Conservation (phyloP, 2,797 vertebrate genomes). For the Choloepus didactylus region DNA sequence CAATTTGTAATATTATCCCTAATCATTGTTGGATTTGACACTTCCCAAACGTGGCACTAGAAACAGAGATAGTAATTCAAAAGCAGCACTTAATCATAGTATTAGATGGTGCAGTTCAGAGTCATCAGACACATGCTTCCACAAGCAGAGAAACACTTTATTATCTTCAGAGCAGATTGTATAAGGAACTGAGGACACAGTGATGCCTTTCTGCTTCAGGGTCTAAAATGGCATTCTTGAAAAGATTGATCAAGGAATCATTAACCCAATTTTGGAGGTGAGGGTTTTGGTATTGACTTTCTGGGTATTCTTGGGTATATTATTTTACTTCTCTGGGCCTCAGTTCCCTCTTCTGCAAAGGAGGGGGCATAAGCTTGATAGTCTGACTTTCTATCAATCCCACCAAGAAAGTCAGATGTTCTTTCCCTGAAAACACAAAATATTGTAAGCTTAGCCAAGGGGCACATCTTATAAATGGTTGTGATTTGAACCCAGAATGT, state of each 20-base stretch:
- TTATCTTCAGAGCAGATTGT: neutral
- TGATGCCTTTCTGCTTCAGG: neutral
- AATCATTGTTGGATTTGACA: neutral
- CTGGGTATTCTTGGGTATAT: neutral
- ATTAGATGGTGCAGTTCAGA: neutral
- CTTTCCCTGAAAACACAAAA: neutral
- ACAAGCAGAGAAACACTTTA: neutral
- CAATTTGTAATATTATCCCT: neutral
- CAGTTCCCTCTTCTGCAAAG: neutral
- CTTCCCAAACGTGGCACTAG: neutral
- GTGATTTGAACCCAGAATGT: neutral
- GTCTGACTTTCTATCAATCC: neutral
- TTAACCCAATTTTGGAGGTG: neutral
- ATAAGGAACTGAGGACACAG: neutral
- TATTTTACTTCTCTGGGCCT: neutral
- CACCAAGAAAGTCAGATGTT: neutral
- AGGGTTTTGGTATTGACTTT: neutral
- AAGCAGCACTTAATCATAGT: conserved; percentile 1
- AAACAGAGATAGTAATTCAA: conserved; percentile 55
- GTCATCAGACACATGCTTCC: neutral
- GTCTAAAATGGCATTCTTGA: neutral
- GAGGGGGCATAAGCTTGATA: neutral
- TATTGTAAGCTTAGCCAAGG: neutral
- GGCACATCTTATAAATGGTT: neutral
- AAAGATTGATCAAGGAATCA: neutral